Conservation (phyloP, 2,113 vertebrate species). For the Merops nubicus region DNA sequence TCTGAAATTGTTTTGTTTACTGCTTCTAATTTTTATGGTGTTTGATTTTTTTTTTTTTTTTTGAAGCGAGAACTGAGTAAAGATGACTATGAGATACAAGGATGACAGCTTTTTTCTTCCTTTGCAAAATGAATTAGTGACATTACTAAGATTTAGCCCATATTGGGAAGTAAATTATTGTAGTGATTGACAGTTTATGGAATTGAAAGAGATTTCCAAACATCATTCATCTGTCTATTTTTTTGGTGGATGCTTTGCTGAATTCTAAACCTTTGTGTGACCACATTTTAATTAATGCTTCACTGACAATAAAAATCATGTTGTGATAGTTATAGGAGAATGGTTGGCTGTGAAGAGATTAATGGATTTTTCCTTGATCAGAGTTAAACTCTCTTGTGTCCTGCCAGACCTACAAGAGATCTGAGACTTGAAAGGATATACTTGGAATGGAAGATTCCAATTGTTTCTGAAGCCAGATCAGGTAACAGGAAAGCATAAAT, state of each 20-base stretch:
- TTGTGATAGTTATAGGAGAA: neutral
- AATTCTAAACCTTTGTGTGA: neutral
- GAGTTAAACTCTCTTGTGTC: neutral
- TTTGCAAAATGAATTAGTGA: neutral
- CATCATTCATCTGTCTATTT: fast-evolving
- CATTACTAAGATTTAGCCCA: neutral
- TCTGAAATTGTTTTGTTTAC: neutral
- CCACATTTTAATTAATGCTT: neutral
- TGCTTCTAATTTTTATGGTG: neutral
- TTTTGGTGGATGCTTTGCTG: neutral
- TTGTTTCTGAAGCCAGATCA: neutral
- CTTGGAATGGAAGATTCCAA: neutral
- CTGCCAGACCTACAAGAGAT: neutral
- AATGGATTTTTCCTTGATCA: neutral
- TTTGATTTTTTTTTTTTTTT: neutral
- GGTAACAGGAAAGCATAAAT: neutral
- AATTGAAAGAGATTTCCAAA: neutral
- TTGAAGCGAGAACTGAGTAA: neutral
- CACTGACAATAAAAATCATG: neutral
- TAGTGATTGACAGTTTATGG: neutral
- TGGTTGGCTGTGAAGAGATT: neutral
- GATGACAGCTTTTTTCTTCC: neutral
- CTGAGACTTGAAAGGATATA: neutral
- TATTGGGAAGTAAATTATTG: neutral
- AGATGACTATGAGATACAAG: neutral